Evolutionary conservation across 2,888 invertebrate species (phyloP).

Genomic region (Anthrax anthrax): DNA sequence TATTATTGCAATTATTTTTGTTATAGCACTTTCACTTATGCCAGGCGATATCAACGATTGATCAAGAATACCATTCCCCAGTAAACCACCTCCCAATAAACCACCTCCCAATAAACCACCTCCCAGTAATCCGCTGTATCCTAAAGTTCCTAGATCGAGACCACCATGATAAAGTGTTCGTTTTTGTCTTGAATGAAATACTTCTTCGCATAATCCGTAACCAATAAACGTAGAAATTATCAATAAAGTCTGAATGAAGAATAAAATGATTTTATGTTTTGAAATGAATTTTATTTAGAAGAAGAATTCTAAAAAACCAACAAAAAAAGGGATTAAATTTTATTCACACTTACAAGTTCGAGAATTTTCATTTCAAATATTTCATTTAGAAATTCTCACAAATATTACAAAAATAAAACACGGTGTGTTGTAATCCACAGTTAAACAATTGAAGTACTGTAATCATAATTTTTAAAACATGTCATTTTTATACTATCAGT

Average conservation of each 20-base stretch:
- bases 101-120: neutral
- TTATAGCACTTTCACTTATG: neutral
- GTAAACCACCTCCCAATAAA: neutral
- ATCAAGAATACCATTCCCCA: neutral
- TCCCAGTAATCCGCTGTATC: neutral
- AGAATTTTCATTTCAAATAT: too few species aligned
- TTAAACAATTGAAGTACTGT: too few species aligned
- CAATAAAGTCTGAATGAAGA: neutral
- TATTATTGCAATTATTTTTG: constrained; percentile 2
- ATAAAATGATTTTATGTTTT: too few species aligned
- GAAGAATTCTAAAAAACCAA: too few species aligned
- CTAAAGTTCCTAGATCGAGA: neutral
- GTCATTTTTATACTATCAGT: neutral
- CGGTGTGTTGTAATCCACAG: too few species aligned
- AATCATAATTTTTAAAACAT: neutral
- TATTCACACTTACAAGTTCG: too few species aligned
- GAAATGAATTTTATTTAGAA: too few species aligned
- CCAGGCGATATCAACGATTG: neutral
- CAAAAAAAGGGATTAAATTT: too few species aligned
- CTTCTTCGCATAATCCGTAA: neutral
- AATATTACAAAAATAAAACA: too few species aligned
- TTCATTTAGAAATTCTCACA: too few species aligned
- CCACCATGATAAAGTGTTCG: neutral
- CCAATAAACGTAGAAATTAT: neutral
- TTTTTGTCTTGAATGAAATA: neutral